Evolutionary conservation across 2,888 invertebrate genomes (phyloP), one percentile per base, ranked within the genome.

Genomic region (Encarsia formosa): DNA sequence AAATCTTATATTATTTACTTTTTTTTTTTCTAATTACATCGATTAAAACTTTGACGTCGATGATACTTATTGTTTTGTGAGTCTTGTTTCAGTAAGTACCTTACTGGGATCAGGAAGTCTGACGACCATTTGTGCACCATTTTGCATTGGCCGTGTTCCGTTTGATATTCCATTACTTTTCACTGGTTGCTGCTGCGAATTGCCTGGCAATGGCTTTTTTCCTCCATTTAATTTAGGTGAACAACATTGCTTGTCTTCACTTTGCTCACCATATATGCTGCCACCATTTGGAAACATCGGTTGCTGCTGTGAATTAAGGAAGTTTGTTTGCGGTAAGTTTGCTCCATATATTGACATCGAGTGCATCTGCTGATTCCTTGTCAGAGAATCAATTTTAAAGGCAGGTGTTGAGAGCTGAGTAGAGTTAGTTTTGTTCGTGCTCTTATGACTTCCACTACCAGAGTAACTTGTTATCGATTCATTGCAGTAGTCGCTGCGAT

Each of bases 61-160:
- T 18, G 34, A 6, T 13, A 15, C 15, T 43, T 52, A 51, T 32
- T 54, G 53, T 57, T 71, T 70, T 5, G 71, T 69, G 47, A 71
- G 61, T 58, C 68, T 70, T 24, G 70, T 71, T 47, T 71, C 71
- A 24, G 65, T 71, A 4, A 60, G 63, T 16, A 71, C 67, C 61
- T 71, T 71, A 45, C 69, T 70, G 8, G 70, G 71, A 49, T 71
- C 71, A 20, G 74, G 73, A 59, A 74, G 63, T 63, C 73, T 70
- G 9, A 74, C 74, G 15, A 74, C 71, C 45, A 73, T 62, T 51
- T 74, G 73, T 1, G 73, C 73, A 9, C 71, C 71, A 40, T 71
- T 71, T 47, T 70, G 71, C 58, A 67, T 59, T 4, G 65, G 61
- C 55, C 68, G 63, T 19, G 65, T 63, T 13, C 69, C 67, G 26